Percentiles rank a stretch among this genome's conserved stretches.
Evolutionary conservation across 2,113 vertebrate genomes (phyloP).

Genomic region (Tachycineta bicolor): DNA sequence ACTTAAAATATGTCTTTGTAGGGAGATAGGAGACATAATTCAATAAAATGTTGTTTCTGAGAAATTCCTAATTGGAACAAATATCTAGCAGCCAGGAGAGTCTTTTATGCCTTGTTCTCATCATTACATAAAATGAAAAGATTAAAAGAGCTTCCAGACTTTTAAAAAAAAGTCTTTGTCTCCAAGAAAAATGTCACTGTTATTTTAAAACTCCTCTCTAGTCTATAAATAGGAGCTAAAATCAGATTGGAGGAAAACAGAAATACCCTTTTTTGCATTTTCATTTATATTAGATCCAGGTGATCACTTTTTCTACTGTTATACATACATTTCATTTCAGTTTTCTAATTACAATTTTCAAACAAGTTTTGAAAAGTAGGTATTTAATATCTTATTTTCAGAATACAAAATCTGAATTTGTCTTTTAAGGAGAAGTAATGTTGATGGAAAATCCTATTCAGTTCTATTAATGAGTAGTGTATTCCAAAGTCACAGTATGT

Average conservation of each 20-base stretch:
- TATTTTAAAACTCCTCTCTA: neutral
- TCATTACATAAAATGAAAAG: neutral
- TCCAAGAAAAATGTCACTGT: neutral
- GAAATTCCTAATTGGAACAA: neutral
- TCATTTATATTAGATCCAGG: neutral
- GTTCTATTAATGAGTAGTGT: neutral
- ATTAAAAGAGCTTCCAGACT: neutral
- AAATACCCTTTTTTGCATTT: accelerated
- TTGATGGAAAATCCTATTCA: neutral
- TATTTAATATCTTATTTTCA: neutral
- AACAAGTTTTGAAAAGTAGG: neutral
- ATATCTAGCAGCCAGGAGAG: neutral
- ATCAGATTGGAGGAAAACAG: neutral
- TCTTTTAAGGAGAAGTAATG: neutral
- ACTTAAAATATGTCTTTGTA: neutral
- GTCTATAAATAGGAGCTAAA: neutral
- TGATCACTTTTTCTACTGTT: neutral
- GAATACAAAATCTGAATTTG: neutral
- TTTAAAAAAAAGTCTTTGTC: neutral
- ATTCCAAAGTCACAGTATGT: neutral
- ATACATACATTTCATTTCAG: neutral
- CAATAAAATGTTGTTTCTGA: neutral
- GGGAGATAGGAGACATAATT: neutral
- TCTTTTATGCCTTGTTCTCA: neutral
- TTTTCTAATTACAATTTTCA: neutral